Evolutionary conservation across 1,140 invertebrate genomes (phyloP), one percentile per base, ranked within the genome.

Genomic region (Drosophila obscura): DNA sequence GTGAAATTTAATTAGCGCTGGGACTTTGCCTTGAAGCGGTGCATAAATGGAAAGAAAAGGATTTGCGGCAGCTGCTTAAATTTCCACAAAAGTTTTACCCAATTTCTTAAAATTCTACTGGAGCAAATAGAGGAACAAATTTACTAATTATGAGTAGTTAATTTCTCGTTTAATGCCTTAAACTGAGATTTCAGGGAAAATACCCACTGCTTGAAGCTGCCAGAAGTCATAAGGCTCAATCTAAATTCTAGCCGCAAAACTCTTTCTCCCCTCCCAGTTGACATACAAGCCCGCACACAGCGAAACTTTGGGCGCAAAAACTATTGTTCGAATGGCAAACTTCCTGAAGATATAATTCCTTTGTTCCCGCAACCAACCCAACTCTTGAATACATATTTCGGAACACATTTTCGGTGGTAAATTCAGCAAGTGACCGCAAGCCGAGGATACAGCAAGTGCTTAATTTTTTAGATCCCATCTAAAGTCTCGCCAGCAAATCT

Each of bases 1-100:
- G 61, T 75, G 62, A 67, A 76, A 76, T 76, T 76, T 76, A n/a
- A 75, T 76, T 76, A 76, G 53, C 74, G 61, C 65, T 39, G 66
- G 24, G 31, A 57, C 24, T 66, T 46, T n/a, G 61, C 72, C 72
- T 74, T 52, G 48, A 55, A 62, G 72, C 71, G 11, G 9, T 55
- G 16, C 35, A n/a, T 6, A 31, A 6, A 16, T 0, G 31, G 6
- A 51, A 31, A 19, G 19, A 24, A 57, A 41, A 49, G 19, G 15
- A 35, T 35, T 35, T 11, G 26, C 22, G 46, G n/a, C 72, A 72
- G 63, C 55, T 74, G 72, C 48, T 74, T 13, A 28, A 43, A 39
- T 74, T 74, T 53, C 44, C 72, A 74, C 52, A 53, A 53, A 74
- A 74, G 49, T 66, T 74, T 53, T 53, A 66, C 41, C 9, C 0